phyloP scores from a whole-genome alignment of 2,888 invertebrate genomes.

The Aspidiotus destructor region DNA sequence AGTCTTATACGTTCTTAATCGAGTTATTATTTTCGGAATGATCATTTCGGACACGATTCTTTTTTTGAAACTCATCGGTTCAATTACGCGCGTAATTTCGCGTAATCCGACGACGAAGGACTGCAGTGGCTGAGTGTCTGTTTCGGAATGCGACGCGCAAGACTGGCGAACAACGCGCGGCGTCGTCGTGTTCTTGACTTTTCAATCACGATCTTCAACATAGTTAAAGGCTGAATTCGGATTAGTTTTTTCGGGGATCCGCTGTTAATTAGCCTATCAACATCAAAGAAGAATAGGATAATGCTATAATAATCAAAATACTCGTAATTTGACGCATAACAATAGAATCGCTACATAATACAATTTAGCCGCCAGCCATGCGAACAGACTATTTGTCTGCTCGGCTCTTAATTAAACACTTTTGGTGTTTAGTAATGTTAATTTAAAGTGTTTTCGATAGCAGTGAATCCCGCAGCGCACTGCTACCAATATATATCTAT shows the following conservation, averaged over 20 bases:
- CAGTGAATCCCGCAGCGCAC: slow-evolving; percentile 22
- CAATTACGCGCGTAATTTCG: too few relatives aligned
- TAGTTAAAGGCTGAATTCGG: slow-evolving; percentile 32
- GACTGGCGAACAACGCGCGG: not conserved
- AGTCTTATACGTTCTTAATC: too few relatives aligned
- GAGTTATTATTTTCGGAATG: too few relatives aligned
- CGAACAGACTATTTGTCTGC: slow-evolving; percentile 31
- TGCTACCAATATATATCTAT: slow-evolving; percentile 27
- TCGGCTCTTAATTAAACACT: slow-evolving; percentile 32
- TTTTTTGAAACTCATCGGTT: too few relatives aligned
- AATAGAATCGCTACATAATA: slow-evolving; percentile 23
- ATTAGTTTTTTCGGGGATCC: slow-evolving; percentile 23
- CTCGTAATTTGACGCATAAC: slow-evolving; percentile 3
- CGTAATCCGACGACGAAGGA: too few relatives aligned
- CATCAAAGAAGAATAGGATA: slow-evolving; percentile 19
- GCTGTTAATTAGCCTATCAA: slow-evolving; percentile 31
- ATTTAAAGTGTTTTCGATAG: slow-evolving; percentile 32
- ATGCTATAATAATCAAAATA: slow-evolving; percentile 17
- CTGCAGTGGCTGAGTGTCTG: too few relatives aligned
- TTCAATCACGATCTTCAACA: slow-evolving; percentile 10
- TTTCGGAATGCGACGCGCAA: slow-evolving; percentile 10
- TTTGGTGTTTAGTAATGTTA: slow-evolving; percentile 32
- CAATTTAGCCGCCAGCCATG: slow-evolving; percentile 29
- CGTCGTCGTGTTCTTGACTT: slow-evolving; percentile 21
- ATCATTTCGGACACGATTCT: too few relatives aligned